Evolutionary conservation across 2,113 vertebrate genomes (phyloP), one percentile per base, ranked within the genome.

Genomic region (Oncorhynchus masou): DNA sequence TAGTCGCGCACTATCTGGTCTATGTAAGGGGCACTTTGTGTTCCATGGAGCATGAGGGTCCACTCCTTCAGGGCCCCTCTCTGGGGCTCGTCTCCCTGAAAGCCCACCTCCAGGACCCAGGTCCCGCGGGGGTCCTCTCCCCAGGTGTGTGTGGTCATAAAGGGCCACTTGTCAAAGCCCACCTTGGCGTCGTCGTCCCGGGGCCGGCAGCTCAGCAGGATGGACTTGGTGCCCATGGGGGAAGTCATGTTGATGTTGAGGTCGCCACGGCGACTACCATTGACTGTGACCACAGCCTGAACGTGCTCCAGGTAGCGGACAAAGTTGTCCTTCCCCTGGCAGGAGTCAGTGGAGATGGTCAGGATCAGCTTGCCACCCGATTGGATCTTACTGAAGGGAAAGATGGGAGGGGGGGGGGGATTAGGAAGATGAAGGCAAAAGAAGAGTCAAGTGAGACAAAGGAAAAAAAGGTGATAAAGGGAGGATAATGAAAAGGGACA

Each of bases 121-220:
- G 93, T 96, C 74, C 98, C 98, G 49, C 97, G 92, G 24, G 98
- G 97, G 59, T 99, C 97, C 89, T 99, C 98, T 22, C 98, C 98
- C 98, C 98, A 99, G 2, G 97, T 97, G 88, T 99, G 98, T 29
- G 96, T 98, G 75, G 97, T 99, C 98, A 99, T 99, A 92, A 99
- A 99, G 87, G 98, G 98, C 98, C 98, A 99, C 85, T 98, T 99
- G 93, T 99, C 97, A 74, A 99, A 99, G 87, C 98, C 98, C 90
- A 99, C 98, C 83, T 97, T 99, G 88, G 96, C 89, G 90, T 99
- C 97, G 0, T 97, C 95, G 60, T 99, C 98, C 9, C 97, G 94
- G 1, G 98, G 97, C 57, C 98, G 93, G 22, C 96, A 94, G 89
- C 98, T 99, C 85, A 99, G 93, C 81, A 99, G 86, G 79, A 99